Conservation (phyloP, 2,888 invertebrate genomes). For the Yponomeuta cagnagella region DNA sequence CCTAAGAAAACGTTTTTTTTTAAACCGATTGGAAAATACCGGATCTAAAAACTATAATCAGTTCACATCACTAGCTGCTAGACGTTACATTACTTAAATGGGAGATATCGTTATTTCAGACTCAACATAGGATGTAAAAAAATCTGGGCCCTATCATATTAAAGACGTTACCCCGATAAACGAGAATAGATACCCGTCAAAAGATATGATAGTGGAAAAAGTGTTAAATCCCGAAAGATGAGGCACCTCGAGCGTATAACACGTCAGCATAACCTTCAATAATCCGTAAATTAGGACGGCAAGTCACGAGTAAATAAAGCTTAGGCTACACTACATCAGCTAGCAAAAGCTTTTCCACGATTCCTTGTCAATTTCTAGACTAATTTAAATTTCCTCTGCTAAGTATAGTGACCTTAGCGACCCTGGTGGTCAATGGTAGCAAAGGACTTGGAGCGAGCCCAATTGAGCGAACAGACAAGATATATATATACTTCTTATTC, state of each 20-base stretch:
- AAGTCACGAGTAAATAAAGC: conserved; percentile 8
- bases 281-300: conserved; percentile 10
- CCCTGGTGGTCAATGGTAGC: too few species aligned
- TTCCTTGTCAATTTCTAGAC: background rate
- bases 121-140: too few species aligned
- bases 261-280: conserved; percentile 3
- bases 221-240: background rate
- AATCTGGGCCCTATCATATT: background rate
- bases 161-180: background rate
- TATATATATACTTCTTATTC: too few species aligned
- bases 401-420: too few species aligned
- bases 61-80: too few species aligned
- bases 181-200: background rate
- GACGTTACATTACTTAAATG: too few species aligned
- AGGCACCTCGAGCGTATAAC: background rate
- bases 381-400: background rate
- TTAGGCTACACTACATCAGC: background rate
- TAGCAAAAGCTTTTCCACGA: background rate
- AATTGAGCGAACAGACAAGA: too few species aligned
- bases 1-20: too few species aligned
- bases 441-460: too few species aligned
- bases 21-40: too few species aligned
- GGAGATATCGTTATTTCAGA: too few species aligned
- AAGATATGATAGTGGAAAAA: background rate
- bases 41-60: too few species aligned